Base-by-base conservation (phyloP, 2,888 invertebrate species). In the Therioaphis trifolii region DNA sequence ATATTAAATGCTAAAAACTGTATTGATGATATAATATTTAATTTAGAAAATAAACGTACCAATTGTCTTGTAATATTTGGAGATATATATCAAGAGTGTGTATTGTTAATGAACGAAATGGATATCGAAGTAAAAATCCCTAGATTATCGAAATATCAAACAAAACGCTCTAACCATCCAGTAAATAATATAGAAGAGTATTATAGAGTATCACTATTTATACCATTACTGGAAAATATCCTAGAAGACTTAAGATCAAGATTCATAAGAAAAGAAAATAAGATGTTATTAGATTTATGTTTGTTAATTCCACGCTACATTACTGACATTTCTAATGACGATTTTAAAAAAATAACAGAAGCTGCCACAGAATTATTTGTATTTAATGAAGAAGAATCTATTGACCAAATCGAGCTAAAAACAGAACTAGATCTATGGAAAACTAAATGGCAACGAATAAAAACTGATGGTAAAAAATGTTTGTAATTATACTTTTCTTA, bases 51-150 rank as follows among this genome's bases (percentile, higher is more conserved):
- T 40, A 69, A 69, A 69, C 40, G 24, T 24, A 43, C 43, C 15
- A 69, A 69, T 46, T 46, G 69, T 15, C 69, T 27, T 3, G 0
- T 1, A 46, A 21, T 69, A 69, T 69, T 69, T 69, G 69, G 27
- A 69, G 15, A 69, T 43, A 69, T 46, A 27, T 69, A 69, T 55
- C 15, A 69, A 69, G 43, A 69, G n/a, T 29, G 29, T 63, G 63
- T 43, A 43, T 43, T 43, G 43, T 43, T 43, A 43, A 43, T 43
- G 43, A 43, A 43, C 43, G 43, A 43, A 35, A 66, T n/a, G 21
- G 63, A 35, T 66, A 35, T 66, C 9, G 63, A 66, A 35, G 63
- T 66, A 3, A 66, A 66, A 35, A 21, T n/a, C 12, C 63, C 63
- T 35, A 66, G 29, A 66, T 18, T 18, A 66, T 66, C 43, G 43